Evolutionary conservation across 2,888 invertebrate species (phyloP).

Genomic region (Lepas anatifera): DNA sequence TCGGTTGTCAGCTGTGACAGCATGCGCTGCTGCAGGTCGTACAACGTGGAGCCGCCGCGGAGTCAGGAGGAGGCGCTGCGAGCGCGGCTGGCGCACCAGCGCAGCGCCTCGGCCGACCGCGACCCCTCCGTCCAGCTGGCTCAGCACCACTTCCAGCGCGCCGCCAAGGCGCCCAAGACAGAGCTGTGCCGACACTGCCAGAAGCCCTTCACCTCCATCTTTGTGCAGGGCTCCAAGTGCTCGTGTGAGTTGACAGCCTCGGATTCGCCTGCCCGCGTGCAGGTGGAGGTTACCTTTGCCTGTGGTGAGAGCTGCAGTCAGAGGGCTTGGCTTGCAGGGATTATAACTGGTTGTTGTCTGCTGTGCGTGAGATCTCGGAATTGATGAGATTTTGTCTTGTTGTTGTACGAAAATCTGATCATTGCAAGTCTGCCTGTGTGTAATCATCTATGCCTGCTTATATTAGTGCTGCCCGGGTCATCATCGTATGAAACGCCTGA

Average conservation of each 20-base stretch:
- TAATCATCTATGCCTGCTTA: too few relatives aligned
- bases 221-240: conserved; percentile 43
- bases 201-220: conserved; percentile 63
- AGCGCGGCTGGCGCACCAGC: conserved; percentile 18
- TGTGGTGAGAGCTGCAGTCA: too few relatives aligned
- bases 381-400: too few relatives aligned
- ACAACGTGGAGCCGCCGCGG: conserved; percentile 22
- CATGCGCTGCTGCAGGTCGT: conserved; percentile 13
- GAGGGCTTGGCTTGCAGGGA: too few relatives aligned
- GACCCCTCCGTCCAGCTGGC: conserved; percentile 55
- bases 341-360: too few relatives aligned
- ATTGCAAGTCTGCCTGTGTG: too few relatives aligned
- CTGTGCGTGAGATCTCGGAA: conserved; percentile 14
- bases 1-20: too few relatives aligned
- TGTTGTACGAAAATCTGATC: too few relatives aligned
- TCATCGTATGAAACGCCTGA: too few relatives aligned
- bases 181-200: conserved; percentile 72
- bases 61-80: conserved; percentile 17
- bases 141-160: neutral
- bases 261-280: too few relatives aligned
- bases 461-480: too few relatives aligned
- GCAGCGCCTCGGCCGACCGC: conserved; percentile 31
- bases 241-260: conserved; percentile 29
- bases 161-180: conserved; percentile 53
- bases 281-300: too few relatives aligned